Base-by-base conservation (phyloP, 2,888 invertebrate species). In the Chymomyza amoena region DNA sequence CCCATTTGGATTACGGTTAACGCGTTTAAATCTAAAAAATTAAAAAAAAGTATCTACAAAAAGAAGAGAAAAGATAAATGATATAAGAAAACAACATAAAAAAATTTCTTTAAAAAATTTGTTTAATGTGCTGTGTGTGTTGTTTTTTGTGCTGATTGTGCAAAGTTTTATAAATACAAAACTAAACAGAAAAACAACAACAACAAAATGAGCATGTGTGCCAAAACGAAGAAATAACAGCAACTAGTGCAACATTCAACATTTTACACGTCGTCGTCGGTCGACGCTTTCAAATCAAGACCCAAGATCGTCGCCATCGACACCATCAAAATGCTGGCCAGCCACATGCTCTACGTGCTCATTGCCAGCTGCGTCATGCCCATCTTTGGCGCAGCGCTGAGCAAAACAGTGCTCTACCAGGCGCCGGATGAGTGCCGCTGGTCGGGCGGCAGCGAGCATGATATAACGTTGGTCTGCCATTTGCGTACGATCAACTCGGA, bases 401-500 rank as follows among this genome's bases (percentile, higher is more conserved):
- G 91, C 76, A 91, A 92, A 75, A 91, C 92, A 64, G 91, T 92
- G 39, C 72, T 91, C 84, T 96, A 96, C 92, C 96, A 96, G 92
- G 96, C 96, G 78, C 97, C 97, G 64, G 96, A 96, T 90, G 96
- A 97, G 91, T 97, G 97, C 90, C 90, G 91, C 70, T 92, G 92
- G 91, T 91, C 90, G 50, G 91, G 91, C 69, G 89, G 88, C 68
- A 89, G 88, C 15, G 91, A 91, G 75, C 75, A 83, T 56, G 95
- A 96, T 91, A 95, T 96, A 78, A 94, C 95, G 13, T 93, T 96
- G 80, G 95, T 95, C 76, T 96, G 96, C 92, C 94, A 96, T 91
- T 93, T 97, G 88, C 93, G 96, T 84, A 95, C 96, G 66, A 96
- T 97, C 90, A 96, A 97, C 92, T 96, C 96, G 93, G 97, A 96